Evolutionary conservation across 2,888 invertebrate species (phyloP).

Genomic region (Melieria omissa): DNA sequence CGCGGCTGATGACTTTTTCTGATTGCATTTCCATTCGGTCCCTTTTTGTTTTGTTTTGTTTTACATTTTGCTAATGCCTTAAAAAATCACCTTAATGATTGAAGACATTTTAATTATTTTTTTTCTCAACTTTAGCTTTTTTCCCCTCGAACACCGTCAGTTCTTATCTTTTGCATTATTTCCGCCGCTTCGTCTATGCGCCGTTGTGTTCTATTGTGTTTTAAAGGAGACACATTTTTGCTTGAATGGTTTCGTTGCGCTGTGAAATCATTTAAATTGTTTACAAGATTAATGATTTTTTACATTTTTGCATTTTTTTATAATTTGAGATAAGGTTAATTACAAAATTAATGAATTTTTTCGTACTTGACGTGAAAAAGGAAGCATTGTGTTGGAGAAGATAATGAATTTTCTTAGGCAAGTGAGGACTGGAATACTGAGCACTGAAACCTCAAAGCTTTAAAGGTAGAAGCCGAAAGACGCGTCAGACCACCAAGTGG

Average conservation of each 20-base stretch:
- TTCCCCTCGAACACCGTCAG: neutral
- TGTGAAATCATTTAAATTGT: conserved; percentile 52
- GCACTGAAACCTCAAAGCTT: too few relatives aligned
- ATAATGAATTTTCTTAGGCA: too few relatives aligned
- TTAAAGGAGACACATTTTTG: conserved; percentile 31
- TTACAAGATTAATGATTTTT: conserved; percentile 51
- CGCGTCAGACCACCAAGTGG: too few relatives aligned
- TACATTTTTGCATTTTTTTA: conserved; percentile 24
- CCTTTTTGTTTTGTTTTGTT: conserved; percentile 9
- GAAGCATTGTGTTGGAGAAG: neutral
- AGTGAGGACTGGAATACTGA: too few relatives aligned
- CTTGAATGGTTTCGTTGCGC: conserved; percentile 33
- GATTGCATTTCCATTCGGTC: neutral
- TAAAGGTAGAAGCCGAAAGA: too few relatives aligned
- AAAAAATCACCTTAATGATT: conserved; percentile 39
- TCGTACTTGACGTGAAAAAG: conserved; percentile 8
- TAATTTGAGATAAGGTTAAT: conserved; percentile 48
- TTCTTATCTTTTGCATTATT: conserved; percentile 32
- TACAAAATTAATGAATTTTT: conserved; percentile 47
- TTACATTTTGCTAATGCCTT: conserved; percentile 18
- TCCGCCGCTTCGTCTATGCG: neutral
- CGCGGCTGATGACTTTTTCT: neutral
- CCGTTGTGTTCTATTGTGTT: neutral
- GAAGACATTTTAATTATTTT: conserved; percentile 49
- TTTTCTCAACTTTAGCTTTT: conserved; percentile 20